Base-by-base conservation (phyloP, 2,888 invertebrate species). In the Ophion ventricosus region DNA sequence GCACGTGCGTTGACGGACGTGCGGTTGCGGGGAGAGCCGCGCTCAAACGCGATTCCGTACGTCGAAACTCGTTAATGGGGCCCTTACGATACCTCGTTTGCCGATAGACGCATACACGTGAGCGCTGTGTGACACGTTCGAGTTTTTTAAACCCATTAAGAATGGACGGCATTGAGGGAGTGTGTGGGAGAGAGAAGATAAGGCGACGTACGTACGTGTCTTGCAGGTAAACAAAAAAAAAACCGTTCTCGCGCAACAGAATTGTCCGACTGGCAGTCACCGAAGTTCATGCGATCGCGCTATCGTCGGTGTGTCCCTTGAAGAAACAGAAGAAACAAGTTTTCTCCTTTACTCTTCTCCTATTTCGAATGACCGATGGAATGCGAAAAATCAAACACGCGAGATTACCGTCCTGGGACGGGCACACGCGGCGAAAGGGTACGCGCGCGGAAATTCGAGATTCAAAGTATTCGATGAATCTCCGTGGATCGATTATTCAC, bases 341-440 rank as follows among this genome's bases (percentile, higher is more conserved):
- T 35, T 35, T 29, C 8, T 35, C 1, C 35, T 35, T 8, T 35
- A 2, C 49, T 2, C 14, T 49, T 49, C 2, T 49, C 49, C 17
- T 4, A 3, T 49, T 1, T 59, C 23, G 23, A 54, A 73, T 77
- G 2, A 17, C 26, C 69, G 23, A 14, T 20, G 54, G 26, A 17
- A 78, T 81, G 80, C 61, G 57, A 17, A 70, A n/a, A 67, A 63
- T 64, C 7, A 84, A 74, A 74, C 84, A 84, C 80, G 77, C 61
- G 69, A 80, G 84, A 49, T 56, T 84, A 11, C 84, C 77, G 69
- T 84, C 84, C 57, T 84, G 84, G 84, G 84, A 84, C 56, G 77
- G 80, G 25, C 43, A 57, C 10, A 57, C 74, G 5, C 40, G 43
- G 20, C 77, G 69, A n/a, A 77, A 73, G 25, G 84, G 84, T 84